phyloP scores from a whole-genome alignment of 2,888 invertebrate genomes.

The Apamea epomidion region DNA sequence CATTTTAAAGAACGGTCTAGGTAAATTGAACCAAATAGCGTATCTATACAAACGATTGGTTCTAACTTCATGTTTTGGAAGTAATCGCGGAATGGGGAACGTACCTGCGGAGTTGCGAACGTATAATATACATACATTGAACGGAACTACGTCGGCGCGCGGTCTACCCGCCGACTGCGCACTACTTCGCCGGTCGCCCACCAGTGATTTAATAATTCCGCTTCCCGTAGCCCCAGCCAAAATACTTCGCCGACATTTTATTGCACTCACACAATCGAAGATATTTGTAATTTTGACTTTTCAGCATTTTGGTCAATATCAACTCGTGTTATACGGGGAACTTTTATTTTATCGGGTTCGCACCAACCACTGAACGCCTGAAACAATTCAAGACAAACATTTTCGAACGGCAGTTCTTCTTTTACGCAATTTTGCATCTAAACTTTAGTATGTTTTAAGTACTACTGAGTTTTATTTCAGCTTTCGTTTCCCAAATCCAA shows the following conservation, averaged over 20 bases:
- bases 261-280: slow-evolving; percentile 59
- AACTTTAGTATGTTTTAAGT: slow-evolving; percentile 27
- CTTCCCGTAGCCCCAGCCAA: slow-evolving; percentile 42
- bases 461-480: slow-evolving; percentile 10
- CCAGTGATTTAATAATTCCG: slow-evolving; percentile 60
- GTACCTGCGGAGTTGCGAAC: slow-evolving; percentile 37
- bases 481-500: slow-evolving; percentile 13
- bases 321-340: slow-evolving; percentile 40
- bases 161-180: slow-evolving; percentile 24
- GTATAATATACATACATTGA: slow-evolving; percentile 33
- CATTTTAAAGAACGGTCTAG: slow-evolving; percentile 15
- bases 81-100: slow-evolving; percentile 40
- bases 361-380: slow-evolving; percentile 30
- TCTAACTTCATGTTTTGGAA: slow-evolving; percentile 42
- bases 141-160: slow-evolving; percentile 40
- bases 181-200: slow-evolving; percentile 23
- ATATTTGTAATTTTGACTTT: slow-evolving; percentile 64
- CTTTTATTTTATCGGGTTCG: slow-evolving; percentile 55
- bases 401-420: slow-evolving; percentile 40
- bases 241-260: slow-evolving; percentile 64
- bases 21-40: slow-evolving; percentile 1
- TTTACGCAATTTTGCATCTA: slow-evolving; percentile 32
- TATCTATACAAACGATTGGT: slow-evolving; percentile 27
- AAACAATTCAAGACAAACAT: slow-evolving; percentile 45
- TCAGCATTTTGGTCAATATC: slow-evolving; percentile 51